Evolutionary conservation across 2,113 vertebrate genomes (phyloP).

Genomic region (Elanoides forficatus): DNA sequence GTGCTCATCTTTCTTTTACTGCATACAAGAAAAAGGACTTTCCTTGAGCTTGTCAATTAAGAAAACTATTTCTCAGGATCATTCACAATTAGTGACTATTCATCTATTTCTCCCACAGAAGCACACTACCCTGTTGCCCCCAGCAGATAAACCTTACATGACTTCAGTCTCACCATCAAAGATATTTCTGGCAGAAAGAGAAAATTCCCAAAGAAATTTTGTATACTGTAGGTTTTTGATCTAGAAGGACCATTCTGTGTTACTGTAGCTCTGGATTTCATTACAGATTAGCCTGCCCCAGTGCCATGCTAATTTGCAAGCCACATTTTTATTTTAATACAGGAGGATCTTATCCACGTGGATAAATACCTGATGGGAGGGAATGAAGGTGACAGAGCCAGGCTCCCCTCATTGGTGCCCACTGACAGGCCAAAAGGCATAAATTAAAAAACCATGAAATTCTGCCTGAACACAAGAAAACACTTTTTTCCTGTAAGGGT

Average conservation of each 20-base stretch:
- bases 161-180: neutral
- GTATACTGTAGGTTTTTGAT: neutral
- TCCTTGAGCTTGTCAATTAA: neutral
- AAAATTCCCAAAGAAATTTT: neutral
- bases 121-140: neutral
- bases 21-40: neutral
- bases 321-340: neutral
- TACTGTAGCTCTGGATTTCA: neutral
- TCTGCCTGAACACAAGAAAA: neutral
- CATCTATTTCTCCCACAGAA: neutral
- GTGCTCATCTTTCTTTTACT: neutral
- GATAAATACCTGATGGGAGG: neutral
- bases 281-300: neutral
- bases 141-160: neutral
- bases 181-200: neutral
- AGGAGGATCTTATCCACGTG: neutral
- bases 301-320: neutral
- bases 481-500: neutral
- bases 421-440: neutral
- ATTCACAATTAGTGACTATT: neutral
- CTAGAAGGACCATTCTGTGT: accelerated
- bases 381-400: neutral
- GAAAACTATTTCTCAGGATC: neutral
- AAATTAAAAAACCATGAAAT: neutral
- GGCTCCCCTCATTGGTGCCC: neutral